These are phyloP conservation scores for Craterocephalus amniculus DNA, from an alignment of 2,797 vertebrate species.

Conservation along the genomic window DNA sequence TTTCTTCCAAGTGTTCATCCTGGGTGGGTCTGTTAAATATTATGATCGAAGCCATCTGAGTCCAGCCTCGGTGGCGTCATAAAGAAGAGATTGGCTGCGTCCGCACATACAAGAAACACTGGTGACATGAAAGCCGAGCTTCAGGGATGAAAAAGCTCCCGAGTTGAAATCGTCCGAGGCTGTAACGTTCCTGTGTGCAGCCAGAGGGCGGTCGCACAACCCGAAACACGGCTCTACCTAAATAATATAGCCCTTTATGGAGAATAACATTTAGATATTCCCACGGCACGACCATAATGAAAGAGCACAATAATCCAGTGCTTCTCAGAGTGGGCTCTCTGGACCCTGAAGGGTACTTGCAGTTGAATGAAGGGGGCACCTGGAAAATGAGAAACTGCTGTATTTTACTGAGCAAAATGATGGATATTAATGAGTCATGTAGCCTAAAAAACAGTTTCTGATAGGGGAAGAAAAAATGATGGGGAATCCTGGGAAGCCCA, in stretches of 20 bases:
- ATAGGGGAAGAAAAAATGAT: not conserved
- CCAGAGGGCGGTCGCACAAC: constrained; percentile 81
- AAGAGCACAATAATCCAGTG: not conserved
- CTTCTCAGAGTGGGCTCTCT: constrained; percentile 1
- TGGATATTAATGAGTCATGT: not conserved
- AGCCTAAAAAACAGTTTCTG: not conserved
- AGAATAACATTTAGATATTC: constrained; percentile 2
- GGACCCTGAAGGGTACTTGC: not conserved
- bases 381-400: constrained; percentile 8
- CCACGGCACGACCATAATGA: not conserved
- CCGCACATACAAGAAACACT: constrained; percentile 77
- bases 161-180: constrained; percentile 43
- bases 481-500: not conserved
- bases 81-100: constrained; percentile 92
- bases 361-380: constrained; percentile 4
- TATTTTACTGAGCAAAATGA: not conserved
- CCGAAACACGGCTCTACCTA: constrained; percentile 1
- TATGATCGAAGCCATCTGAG: constrained; percentile 84
- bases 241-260: not conserved
- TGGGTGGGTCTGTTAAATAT: constrained; percentile 92
- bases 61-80: constrained; percentile 93
- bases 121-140: constrained; percentile 85
- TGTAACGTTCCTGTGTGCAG: constrained; percentile 75
- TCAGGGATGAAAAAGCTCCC: constrained; percentile 53
- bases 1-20: constrained; percentile 66